Evolutionary conservation across 2,797 vertebrate genomes (phyloP).

Genomic region (Fringilla coelebs): DNA sequence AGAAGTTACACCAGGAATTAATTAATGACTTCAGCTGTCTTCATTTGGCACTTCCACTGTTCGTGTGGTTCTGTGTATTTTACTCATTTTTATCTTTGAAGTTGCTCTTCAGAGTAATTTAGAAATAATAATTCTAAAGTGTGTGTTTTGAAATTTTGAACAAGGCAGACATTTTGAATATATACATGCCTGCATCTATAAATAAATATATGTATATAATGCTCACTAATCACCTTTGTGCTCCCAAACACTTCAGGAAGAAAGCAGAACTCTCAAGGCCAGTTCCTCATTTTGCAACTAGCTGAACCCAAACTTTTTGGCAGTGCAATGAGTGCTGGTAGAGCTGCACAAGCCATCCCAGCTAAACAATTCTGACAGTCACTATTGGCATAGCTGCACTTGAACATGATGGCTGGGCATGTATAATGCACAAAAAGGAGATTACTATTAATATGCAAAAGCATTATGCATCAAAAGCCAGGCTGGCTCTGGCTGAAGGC

Average conservation of each 20-base stretch:
- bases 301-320: neutral
- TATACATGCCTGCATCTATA: neutral
- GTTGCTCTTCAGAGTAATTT: neutral
- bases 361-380: neutral
- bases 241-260: neutral
- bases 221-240: neutral
- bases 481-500: neutral
- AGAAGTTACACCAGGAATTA: neutral
- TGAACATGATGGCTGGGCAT: neutral
- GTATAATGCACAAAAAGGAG: neutral
- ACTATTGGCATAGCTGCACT: neutral
- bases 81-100: neutral
- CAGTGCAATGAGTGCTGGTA: neutral
- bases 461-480: neutral
- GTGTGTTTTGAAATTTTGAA: neutral
- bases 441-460: neutral
- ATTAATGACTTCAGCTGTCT: neutral
- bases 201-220: neutral
- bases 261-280: accelerated
- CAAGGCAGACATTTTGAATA: neutral
- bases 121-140: neutral
- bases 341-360: neutral
- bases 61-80: accelerated
- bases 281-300: neutral
- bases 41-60: neutral